Evolutionary conservation across 1,140 invertebrate species (phyloP).

Genomic region (Drosophila miranda): DNA sequence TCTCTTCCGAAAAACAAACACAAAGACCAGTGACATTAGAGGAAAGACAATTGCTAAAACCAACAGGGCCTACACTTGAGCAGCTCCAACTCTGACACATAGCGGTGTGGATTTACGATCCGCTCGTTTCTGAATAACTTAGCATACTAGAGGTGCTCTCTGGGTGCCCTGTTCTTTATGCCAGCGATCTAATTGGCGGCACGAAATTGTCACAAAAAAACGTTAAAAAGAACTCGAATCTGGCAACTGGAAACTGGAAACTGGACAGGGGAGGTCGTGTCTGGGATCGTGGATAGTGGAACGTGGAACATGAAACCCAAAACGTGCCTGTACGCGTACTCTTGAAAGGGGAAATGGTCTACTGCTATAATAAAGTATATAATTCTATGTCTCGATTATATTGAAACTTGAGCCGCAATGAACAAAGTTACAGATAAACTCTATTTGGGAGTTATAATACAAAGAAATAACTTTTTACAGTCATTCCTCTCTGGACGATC

Average conservation of each 20-base stretch:
- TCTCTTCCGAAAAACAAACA: not conserved
- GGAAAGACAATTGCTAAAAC: conserved; percentile 42
- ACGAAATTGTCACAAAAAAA: conserved; percentile 46
- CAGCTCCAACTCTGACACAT: not conserved
- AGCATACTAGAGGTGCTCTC: conserved; percentile 24
- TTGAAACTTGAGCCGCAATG: no score
- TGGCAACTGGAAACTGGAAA: conserved; percentile 1
- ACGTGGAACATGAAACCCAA: conserved; percentile 10
- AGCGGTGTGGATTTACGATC: conserved; percentile 18
- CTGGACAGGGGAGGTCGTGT: not conserved
- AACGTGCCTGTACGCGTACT: no score
- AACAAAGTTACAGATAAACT: no score
- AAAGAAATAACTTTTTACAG: no score
- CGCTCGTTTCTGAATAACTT: conserved; percentile 62
- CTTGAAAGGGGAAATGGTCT: no score
- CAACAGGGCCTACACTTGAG: not conserved
- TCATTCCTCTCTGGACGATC: no score
- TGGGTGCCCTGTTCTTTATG: conserved; percentile 4
- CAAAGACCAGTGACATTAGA: conserved; percentile 54
- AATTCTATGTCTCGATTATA: no score
- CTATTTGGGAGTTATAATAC: no score
- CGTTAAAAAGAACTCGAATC: conserved; percentile 2
- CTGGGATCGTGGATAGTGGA: conserved; percentile 8
- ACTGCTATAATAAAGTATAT: no score
- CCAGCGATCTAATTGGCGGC: conserved; percentile 49